Evolutionary conservation across 2,888 invertebrate species (phyloP).

Genomic region (Aphodius granarius): DNA sequence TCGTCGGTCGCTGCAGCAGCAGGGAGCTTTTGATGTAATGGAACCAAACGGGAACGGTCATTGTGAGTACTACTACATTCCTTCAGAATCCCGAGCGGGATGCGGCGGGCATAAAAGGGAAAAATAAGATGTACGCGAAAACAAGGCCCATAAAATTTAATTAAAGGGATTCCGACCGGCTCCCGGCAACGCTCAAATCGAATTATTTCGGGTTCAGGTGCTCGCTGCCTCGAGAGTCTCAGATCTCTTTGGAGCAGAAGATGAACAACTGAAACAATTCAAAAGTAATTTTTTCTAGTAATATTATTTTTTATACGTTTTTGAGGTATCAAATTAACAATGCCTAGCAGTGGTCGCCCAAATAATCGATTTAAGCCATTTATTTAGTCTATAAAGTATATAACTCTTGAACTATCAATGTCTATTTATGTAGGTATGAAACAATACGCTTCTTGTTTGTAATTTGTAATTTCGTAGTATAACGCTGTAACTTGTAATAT

Average conservation of each 20-base stretch:
- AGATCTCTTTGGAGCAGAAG: neutral
- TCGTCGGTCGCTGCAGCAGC: neutral
- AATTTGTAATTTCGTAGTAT: too few species aligned
- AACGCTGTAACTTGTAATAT: too few species aligned
- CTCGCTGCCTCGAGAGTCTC: neutral
- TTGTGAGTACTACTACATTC: conserved; percentile 3
- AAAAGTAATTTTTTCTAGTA: neutral
- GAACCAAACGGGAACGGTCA: neutral
- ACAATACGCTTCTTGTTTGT: too few species aligned
- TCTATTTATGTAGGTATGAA: too few species aligned
- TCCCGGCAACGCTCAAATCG: neutral
- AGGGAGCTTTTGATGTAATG: neutral
- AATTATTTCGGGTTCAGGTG: neutral
- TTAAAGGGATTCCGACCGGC: conserved; percentile 15
- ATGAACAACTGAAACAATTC: neutral
- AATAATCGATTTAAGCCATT: too few species aligned
- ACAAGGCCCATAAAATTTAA: conserved; percentile 16
- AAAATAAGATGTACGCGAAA: conserved; percentile 2
- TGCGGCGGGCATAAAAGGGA: neutral
- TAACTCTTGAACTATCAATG: too few species aligned
- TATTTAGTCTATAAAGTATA: too few species aligned
- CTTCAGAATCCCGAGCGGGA: neutral
- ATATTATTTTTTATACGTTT: neutral
- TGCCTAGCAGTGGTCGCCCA: too few species aligned
- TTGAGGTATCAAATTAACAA: too few species aligned